Base-by-base conservation (phyloP, 1,140 invertebrate genomes). In the Zophobas morio region DNA sequence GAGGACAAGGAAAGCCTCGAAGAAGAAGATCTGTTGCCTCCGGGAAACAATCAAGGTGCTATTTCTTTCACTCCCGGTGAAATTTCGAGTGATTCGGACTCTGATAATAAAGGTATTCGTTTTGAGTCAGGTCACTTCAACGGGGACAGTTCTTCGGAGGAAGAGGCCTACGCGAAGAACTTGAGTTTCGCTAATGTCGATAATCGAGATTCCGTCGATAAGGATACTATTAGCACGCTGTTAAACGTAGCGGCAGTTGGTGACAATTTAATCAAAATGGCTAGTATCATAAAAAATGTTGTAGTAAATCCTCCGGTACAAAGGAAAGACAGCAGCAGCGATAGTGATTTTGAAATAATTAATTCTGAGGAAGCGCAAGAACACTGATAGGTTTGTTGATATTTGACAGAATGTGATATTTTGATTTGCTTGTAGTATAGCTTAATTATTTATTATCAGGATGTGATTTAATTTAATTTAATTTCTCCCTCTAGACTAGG, bases 321-420 rank as follows among this genome's bases (percentile, higher is more conserved):
- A 75, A 70, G 76, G 36, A 77, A 75, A 46, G 80, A 81, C 20
- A 83, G 76, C 73, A 78, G 79, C n/a, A 79, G 81, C 75, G 79
- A 81, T 78, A 84, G 82, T 75, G 83, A 84, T 73, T 84, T 83
- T 79, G 83, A 84, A 79, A 78, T 84, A 53, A 77, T 84, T 39
- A 71, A 83, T 77, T 51, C 75, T 2, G 80, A 83, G 33, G 83
- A 84, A 36, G 70, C 73, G 39, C 40, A 80, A 33, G 72, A 78
- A 42, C 66, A 46, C n/a, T 36, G 49, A 51, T 51, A 51, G 39
- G 35, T 42, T 37, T 56, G 34, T 4, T 33, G 53, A 60, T 77
- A 34, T 73, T 39, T 53, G 70, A 75, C 37, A 33, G 42, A 66
- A 74, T 78, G 76, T 78, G 76, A 78, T 78, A 78, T 78, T 77